Evolutionary conservation across 2,888 invertebrate genomes (phyloP).

Genomic region (Phoenoteleia sp.): DNA sequence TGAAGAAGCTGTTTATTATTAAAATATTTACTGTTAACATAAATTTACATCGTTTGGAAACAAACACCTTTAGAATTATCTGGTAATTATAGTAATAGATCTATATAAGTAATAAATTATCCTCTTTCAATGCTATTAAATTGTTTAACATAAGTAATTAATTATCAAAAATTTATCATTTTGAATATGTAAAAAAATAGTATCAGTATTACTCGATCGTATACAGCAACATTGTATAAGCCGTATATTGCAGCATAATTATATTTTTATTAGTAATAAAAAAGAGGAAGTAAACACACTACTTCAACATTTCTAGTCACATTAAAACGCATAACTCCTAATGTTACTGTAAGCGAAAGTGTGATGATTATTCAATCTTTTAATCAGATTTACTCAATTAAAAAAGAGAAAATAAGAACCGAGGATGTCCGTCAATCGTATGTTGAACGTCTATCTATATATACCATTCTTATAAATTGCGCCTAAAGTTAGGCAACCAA

Average conservation of each 20-base stretch:
- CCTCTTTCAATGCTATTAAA: not conserved
- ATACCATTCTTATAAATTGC: not conserved
- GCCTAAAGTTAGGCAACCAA: conserved; percentile 55
- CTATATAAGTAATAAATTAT: not conserved
- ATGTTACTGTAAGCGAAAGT: conserved; percentile 72
- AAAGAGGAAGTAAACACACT: conserved; percentile 59
- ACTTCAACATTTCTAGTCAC: conserved; percentile 54
- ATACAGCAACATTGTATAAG: conserved; percentile 36
- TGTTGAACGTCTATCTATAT: conserved; percentile 10
- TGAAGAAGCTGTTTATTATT: too few species aligned
- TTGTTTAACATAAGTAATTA: not conserved
- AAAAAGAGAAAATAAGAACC: conserved; percentile 72
- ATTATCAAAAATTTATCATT: not conserved
- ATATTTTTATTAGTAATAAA: conserved; percentile 60
- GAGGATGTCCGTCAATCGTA: conserved; percentile 68
- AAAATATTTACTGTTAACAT: too few species aligned
- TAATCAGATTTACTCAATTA: conserved; percentile 73
- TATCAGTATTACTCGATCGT: conserved; percentile 6
- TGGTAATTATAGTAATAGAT: too few species aligned
- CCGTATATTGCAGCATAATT: conserved; percentile 45
- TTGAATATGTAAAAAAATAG: not conserved
- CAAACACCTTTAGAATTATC: too few species aligned
- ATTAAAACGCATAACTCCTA: conserved; percentile 65
- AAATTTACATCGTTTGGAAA: too few species aligned
- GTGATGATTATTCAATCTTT: conserved; percentile 74